These are phyloP conservation scores for Scelioninae gen. 2 DNA, from an alignment of 2,888 invertebrate species.

Conservation along the genomic window DNA sequence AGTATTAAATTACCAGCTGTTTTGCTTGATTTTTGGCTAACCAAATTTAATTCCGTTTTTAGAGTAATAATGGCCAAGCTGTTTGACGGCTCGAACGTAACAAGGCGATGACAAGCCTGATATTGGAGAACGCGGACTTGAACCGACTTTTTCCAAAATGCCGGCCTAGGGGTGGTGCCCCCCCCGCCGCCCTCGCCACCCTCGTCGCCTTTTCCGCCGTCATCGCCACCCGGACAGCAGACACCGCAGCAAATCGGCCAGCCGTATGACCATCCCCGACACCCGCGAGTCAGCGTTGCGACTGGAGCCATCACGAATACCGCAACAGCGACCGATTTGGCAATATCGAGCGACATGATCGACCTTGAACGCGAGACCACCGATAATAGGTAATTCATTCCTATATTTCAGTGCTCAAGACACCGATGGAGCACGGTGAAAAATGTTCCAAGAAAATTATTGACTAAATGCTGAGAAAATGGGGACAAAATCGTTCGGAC, in stretches of 20 bases:
- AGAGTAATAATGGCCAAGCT: constrained; percentile 70
- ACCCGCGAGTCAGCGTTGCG: constrained; percentile 62
- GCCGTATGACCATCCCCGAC: constrained; percentile 72
- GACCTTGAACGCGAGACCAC: constrained; percentile 74
- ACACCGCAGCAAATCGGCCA: constrained; percentile 66
- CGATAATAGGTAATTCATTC: no score
- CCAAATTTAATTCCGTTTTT: constrained; percentile 20
- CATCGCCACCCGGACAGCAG: constrained; percentile 35
- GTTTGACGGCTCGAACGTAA: constrained; percentile 68
- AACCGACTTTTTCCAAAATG: constrained; percentile 75
- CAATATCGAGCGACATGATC: constrained; percentile 71
- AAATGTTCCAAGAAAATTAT: no score
- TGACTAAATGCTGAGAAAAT: no score
- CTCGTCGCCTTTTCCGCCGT: constrained; percentile 29
- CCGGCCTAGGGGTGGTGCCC: constrained; percentile 74
- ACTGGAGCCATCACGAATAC: constrained; percentile 64
- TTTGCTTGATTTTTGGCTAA: no score
- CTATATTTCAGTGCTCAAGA: no score
- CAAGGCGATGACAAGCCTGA: constrained; percentile 75
- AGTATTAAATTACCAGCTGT: no score
- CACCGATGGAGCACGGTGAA: no score
- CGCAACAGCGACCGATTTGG: constrained; percentile 62
- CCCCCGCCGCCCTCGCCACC: constrained; percentile 70
- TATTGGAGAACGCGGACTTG: constrained; percentile 75
- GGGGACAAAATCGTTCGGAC: no score